Evolutionary conservation across 2,113 vertebrate genomes (phyloP), one percentile per base, ranked within the genome.

Genomic region (Nerophis lumbriciformis): DNA sequence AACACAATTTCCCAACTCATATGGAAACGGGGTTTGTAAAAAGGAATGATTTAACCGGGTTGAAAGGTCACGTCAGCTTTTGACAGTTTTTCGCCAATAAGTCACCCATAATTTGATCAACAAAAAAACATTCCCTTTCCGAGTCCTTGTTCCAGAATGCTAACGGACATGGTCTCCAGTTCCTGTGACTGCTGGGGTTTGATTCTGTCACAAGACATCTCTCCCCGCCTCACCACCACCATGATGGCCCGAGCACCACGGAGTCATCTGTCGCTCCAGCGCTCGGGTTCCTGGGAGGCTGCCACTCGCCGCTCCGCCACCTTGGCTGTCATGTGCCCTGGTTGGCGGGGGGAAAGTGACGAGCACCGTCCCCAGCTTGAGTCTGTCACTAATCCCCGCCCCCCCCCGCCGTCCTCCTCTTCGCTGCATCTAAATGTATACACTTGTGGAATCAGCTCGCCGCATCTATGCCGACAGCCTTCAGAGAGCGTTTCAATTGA

Each of bases 321-420:
- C 90, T 91, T 81, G 87, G 89, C 86, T 90, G 92, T 90, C 87
- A 89, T 89, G 89, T 88, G 86, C 88, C 81, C 86, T 79, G 88
- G 84, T 84, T 90, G 88, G 88, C 57, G 84, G 89, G 84, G 89
- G 84, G 71, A 92, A 91, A 79, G 91, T 90, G 87, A 88, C 88
- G 79, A 80, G 78, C 73, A 8, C 63, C 83, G 61, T 86, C 85
- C 85, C 83, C 80, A 87, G 83, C 83, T 88, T 83, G 85, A 77
- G 83, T 86, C 80, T 87, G 86, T 88, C 86, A 87, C 56, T 48
- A 53, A 4, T 64, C 63, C 53, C 68, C 56, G 57, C 44, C 28
- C 38, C 28, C 38, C 28, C 37, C 19, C 21, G 42, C 5, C 4
- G 42, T 36, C 37, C 6, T 6, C 42, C 5, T 14, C 61, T 48